Conservation (phyloP, 2,797 vertebrate species). For the Coilia nasus region DNA sequence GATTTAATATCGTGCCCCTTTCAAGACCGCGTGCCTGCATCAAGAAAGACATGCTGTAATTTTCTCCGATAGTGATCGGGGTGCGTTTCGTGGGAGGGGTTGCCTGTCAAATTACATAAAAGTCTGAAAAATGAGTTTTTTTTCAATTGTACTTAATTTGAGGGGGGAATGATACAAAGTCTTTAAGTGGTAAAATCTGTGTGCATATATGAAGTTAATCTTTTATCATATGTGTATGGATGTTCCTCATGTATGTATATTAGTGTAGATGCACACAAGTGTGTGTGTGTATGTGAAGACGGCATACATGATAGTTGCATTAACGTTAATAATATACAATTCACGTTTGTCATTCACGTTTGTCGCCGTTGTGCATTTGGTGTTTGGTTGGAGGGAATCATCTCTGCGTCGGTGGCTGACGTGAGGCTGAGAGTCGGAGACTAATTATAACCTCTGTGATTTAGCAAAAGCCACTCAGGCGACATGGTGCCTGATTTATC, state of each 20-base stretch:
- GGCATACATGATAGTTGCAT: background rate
- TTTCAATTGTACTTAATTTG: background rate
- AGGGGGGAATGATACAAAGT: background rate
- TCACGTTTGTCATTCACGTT: background rate
- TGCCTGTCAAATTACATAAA: background rate
- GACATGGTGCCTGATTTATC: constrained; percentile 39
- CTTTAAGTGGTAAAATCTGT: background rate
- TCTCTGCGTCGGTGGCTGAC: background rate
- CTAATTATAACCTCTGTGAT: constrained; percentile 44
- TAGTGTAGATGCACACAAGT: background rate
- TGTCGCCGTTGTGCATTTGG: background rate
- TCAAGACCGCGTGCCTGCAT: background rate
- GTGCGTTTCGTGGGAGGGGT: background rate
- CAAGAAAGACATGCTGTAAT: background rate
- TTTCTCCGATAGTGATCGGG: background rate
- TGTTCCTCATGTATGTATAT: background rate
- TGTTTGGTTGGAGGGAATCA: background rate
- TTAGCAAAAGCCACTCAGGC: constrained; percentile 20
- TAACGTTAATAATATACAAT: too few relatives aligned
- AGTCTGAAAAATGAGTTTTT: background rate
- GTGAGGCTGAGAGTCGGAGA: background rate
- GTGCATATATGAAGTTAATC: background rate
- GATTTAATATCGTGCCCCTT: background rate
- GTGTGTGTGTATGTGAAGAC: background rate
- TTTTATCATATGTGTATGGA: background rate